Evolutionary conservation across 2,888 invertebrate genomes (phyloP), one percentile per base, ranked within the genome.

Genomic region (Parnassius mnemosyne): DNA sequence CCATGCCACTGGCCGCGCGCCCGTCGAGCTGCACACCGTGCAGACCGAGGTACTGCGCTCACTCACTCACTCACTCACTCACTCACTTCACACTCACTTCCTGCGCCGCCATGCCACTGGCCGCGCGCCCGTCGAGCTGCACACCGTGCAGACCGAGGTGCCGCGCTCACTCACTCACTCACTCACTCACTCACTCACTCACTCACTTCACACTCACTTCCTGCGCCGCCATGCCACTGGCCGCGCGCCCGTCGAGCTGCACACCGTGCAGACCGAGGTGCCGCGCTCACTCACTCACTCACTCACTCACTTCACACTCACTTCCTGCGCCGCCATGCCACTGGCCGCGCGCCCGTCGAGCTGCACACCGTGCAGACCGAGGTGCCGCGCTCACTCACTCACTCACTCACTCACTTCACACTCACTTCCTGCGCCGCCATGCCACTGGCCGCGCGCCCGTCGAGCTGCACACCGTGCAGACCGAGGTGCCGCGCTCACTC

Each of bases 21-120:
- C 97, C 68, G 98, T 98, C 47, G 98, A 99, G 84, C 92, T 99
- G 71, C 97, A 97, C 85, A 95, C 97, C 64, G 97, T 99, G 63
- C 95, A 96, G 68, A 97, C 99, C 0, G 99, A 99, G 88, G 92
- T 98, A 65, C 42, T 0, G 97, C 69, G 94, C 97, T 64, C 95
- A 96, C 77, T 93, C 53, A 93, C 95, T 12, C 25, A 25, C 25
- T 25, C 25, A 25, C 25, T 71, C 95, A 95, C 68, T 96, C 53
- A 93, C 95, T 12, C 25, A 25, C 25, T 25, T 25, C 25, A 3
- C 25, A 25, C 25, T 71, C 95, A 95, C 68, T 99, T 97, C 91
- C 91, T 97, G 71, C 94, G 98, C 0, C 95, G 95, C 65, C 97
- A 97, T 89, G 96, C 97, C 56, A 98, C 97, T 1, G 98, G 98